Conservation (phyloP, 2,797 vertebrate genomes). For the Todus mexicanus region DNA sequence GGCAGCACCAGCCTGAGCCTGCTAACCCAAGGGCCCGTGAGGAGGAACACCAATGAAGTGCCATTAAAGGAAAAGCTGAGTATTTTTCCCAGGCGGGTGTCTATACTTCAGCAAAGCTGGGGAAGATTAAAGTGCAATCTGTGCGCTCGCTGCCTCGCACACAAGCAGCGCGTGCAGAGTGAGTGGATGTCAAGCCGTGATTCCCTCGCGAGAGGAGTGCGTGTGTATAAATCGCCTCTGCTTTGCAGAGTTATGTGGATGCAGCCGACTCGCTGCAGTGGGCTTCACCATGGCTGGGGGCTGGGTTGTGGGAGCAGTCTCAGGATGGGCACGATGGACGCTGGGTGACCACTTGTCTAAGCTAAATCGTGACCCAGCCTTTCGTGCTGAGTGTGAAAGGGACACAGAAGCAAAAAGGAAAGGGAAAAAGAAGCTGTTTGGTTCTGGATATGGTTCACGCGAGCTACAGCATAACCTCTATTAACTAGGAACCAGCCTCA, state of each 20-base stretch:
- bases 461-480: background rate
- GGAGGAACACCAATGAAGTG: background rate
- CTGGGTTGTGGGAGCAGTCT: background rate
- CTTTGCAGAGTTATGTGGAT: background rate
- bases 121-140: background rate
- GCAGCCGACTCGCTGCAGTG: background rate
- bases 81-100: background rate
- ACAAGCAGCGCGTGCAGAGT: background rate
- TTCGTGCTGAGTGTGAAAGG: background rate
- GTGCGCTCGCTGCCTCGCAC: background rate
- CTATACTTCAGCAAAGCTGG: background rate
- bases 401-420: background rate
- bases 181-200: background rate
- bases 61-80: background rate
- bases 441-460: background rate
- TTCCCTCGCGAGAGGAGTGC: background rate
- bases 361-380: background rate
- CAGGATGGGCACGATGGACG: background rate
- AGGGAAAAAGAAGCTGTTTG: background rate
- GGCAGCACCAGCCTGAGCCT: background rate
- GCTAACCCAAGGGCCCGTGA: background rate
- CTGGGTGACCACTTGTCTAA: background rate
- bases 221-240: rapidly evolving
- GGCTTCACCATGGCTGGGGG: background rate
- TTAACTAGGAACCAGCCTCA: background rate